Evolutionary conservation across 1,140 invertebrate species (phyloP).

Genomic region (Octopus sinensis): DNA sequence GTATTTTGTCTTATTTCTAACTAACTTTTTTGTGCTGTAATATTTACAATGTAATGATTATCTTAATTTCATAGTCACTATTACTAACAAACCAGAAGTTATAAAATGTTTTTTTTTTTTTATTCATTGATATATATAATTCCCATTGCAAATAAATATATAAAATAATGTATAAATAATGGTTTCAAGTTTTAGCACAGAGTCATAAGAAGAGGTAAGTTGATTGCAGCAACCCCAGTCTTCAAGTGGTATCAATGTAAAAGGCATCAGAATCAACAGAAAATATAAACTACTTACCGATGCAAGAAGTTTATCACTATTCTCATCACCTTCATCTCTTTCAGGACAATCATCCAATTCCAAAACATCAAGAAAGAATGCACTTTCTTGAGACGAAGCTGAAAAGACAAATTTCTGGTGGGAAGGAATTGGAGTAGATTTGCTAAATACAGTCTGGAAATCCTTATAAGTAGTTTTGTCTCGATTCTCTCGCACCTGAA

Average conservation of each 20-base stretch:
- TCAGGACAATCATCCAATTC: constrained; percentile 20
- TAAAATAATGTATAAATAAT: too few species aligned
- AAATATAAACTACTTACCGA: not conserved
- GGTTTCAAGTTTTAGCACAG: too few species aligned
- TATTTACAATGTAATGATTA: too few species aligned
- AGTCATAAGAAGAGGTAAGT: too few species aligned
- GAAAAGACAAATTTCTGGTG: constrained; percentile 8
- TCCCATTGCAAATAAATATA: too few species aligned
- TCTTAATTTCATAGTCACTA: too few species aligned
- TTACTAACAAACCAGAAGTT: too few species aligned
- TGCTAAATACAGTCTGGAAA: constrained; percentile 1
- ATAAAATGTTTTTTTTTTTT: too few species aligned
- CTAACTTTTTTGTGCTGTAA: too few species aligned
- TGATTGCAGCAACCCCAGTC: too few species aligned
- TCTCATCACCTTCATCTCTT: constrained; percentile 7
- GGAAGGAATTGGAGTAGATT: not conserved
- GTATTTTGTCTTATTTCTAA: too few species aligned
- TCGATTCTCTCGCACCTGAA: not conserved
- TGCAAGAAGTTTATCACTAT: not conserved
- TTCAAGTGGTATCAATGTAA: not conserved
- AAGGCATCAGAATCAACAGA: not conserved
- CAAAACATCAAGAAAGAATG: constrained; percentile 13
- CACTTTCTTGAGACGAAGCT: not conserved
- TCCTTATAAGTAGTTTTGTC: not conserved
- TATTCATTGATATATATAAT: too few species aligned